These are phyloP conservation scores for Triplophysa siluroides DNA, from an alignment of 2,113 vertebrate species.

Conservation along the genomic window DNA sequence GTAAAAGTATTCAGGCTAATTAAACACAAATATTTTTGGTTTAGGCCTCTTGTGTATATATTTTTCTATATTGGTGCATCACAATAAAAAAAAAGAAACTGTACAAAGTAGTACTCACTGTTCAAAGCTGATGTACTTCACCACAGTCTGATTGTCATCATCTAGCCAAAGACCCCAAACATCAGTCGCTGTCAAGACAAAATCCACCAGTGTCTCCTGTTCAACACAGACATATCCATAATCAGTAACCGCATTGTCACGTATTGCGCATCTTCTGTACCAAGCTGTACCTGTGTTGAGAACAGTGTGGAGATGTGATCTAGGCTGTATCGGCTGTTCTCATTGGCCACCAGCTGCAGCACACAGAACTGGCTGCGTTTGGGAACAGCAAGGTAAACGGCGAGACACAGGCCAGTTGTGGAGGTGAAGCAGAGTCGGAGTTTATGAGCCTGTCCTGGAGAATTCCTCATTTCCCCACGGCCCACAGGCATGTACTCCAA, in stretches of 20 bases:
- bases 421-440: conserved; percentile 82
- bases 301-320: conserved; percentile 91
- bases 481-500: conserved; percentile 86
- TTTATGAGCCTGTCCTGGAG: conserved; percentile 77
- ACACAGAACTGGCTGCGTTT: conserved; percentile 89
- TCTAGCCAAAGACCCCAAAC: conserved; percentile 94
- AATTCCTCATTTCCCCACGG: conserved; percentile 74
- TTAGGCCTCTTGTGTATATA: too few species aligned
- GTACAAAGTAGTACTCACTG: conserved; percentile 76
- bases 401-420: conserved; percentile 83
- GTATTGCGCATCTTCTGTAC: background rate
- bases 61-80: background rate
- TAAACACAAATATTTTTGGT: too few species aligned
- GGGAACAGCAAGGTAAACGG: conserved; percentile 82
- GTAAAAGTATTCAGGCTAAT: too few species aligned
- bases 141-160: conserved; percentile 82
- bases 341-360: conserved; percentile 85
- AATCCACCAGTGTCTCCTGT: conserved; percentile 90
- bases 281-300: conserved; percentile 80
- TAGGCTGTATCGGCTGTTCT: conserved; percentile 86
- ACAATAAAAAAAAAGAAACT: background rate
- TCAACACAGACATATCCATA: conserved; percentile 13
- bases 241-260: background rate
- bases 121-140: conserved; percentile 95
- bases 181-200: conserved; percentile 85